Evolutionary conservation across 2,113 vertebrate species (phyloP), one percentile per base, ranked within the genome.

Genomic region (Eretmochelys imbricata): DNA sequence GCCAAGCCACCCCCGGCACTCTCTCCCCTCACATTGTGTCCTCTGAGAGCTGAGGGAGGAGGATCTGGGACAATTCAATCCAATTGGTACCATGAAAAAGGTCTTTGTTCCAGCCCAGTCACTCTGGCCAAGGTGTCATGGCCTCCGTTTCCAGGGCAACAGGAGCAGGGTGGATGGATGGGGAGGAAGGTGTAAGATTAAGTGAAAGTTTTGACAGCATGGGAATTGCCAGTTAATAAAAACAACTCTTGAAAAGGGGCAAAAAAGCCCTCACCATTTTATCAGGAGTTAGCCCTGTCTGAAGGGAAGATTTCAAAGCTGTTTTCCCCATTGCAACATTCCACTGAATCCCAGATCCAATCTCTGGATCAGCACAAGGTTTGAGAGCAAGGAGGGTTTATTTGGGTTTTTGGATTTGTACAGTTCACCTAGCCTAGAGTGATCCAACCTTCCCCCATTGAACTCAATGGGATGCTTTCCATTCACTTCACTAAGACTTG

Each of bases 81-180:
- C 97, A 80, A 5, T 87, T 83, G 3, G 80, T 10, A 4, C 87
- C 16, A 4, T 97, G 95, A 98, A 96, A 97, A 95, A 79, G 8
- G 80, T 88, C 85, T 97, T 98, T 98, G 97, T 98, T 50, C 84
- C 0, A 1, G 94, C 89, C 95, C 92, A 94, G 96, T 95, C 97
- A 97, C 88, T 91, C 96, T 17, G 84, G 89, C 75, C 92, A 8
- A 85, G 90, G 80, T 84, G 81, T 89, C 92, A 91, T 50, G 97
- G 95, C 96, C 97, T 89, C 95, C 49, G 97, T 97, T 90, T 86
- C 97, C 97, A 90, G 76, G 97, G 78, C 87, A 10, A 98, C 92
- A 0, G 11, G n/a, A 93, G 53, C 88, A 96, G 62, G 91, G 89
- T 42, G 82, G 51, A 80, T 7, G 49, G 84, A 35, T 59, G 81